A percentile compares a stretch with the other conserved stretches of the same genome.
Evolutionary conservation across 2,888 invertebrate species (phyloP).

Genomic region (Platycheirus albimanus): DNA sequence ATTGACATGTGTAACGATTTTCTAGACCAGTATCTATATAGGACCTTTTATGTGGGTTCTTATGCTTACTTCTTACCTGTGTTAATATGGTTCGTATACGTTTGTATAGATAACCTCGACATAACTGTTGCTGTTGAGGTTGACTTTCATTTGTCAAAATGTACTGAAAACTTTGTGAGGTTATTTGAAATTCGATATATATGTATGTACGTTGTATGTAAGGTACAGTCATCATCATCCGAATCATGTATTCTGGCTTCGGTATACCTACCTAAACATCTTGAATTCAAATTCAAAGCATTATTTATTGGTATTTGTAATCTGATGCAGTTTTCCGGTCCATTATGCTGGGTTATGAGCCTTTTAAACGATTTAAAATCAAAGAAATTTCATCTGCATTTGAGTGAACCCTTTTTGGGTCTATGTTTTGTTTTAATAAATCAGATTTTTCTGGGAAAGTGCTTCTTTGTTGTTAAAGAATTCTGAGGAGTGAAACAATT

Average conservation of each 20-base stretch:
- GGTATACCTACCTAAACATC: background rate
- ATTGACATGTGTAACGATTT: slow-evolving; percentile 35
- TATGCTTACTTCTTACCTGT: too few species aligned
- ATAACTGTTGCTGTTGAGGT: background rate
- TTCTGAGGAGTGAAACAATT: background rate
- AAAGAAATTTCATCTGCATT: slow-evolving; percentile 9
- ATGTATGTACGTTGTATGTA: background rate
- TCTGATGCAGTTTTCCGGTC: slow-evolving; percentile 39
- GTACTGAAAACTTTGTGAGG: slow-evolving; percentile 26
- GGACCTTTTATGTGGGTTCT: background rate
- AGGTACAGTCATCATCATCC: too few species aligned
- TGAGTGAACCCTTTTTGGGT: background rate
- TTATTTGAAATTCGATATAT: slow-evolving; percentile 9
- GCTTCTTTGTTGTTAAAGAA: background rate
- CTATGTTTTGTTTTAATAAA: slow-evolving; percentile 7
- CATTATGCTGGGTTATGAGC: slow-evolving; percentile 20
- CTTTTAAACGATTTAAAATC: background rate
- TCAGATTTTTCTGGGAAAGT: background rate
- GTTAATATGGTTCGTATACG: too few species aligned
- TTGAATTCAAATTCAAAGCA: background rate
- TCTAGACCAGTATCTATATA: background rate
- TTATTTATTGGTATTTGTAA: slow-evolving; percentile 1
- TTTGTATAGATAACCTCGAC: too few species aligned
- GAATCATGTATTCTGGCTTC: too few species aligned
- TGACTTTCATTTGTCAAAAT: slow-evolving; percentile 53